These are phyloP conservation scores for Alligator mississippiensis DNA, from an alignment of 2,113 vertebrate species.

Conservation along the genomic window DNA sequence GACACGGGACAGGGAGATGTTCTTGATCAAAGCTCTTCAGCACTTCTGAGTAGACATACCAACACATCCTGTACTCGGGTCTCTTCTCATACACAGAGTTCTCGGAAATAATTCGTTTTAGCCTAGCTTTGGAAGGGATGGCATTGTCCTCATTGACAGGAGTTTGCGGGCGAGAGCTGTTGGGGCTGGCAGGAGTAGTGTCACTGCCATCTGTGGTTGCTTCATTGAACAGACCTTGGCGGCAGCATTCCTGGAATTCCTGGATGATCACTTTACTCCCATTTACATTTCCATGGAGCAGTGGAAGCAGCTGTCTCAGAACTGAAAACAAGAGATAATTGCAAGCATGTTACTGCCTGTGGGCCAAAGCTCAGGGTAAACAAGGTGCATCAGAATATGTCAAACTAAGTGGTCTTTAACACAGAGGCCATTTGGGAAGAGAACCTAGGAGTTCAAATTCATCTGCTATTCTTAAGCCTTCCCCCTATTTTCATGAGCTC, in stretches of 20 bases:
- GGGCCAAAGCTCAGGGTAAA: neutral
- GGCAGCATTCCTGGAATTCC: conserved; percentile 93
- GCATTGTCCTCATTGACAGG: conserved; percentile 63
- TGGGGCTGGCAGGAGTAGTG: conserved; percentile 20
- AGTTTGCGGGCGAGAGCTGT: conserved; percentile 43
- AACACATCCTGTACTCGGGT: conserved; percentile 87
- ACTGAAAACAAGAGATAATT: conserved; percentile 42
- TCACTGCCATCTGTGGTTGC: neutral
- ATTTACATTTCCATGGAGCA: conserved; percentile 93
- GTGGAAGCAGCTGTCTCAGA: conserved; percentile 85
- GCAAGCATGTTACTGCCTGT: neutral
- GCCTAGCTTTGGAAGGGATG: conserved; percentile 88
- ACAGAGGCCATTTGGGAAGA: accelerated
- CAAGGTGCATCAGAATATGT: too few species aligned
- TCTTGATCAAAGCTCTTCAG: conserved; percentile 85
- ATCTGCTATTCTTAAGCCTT: neutral
- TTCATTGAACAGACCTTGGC: conserved; percentile 70
- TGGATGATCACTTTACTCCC: conserved; percentile 93
- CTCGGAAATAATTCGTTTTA: conserved; percentile 90
- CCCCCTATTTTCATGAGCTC: accelerated
- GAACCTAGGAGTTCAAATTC: neutral
- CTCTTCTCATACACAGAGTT: conserved; percentile 94
- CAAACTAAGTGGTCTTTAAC: neutral
- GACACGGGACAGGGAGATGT: conserved; percentile 90
- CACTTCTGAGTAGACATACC: conserved; percentile 91